Evolutionary conservation across 2,888 invertebrate species (phyloP).

Genomic region (Metalampra italica): DNA sequence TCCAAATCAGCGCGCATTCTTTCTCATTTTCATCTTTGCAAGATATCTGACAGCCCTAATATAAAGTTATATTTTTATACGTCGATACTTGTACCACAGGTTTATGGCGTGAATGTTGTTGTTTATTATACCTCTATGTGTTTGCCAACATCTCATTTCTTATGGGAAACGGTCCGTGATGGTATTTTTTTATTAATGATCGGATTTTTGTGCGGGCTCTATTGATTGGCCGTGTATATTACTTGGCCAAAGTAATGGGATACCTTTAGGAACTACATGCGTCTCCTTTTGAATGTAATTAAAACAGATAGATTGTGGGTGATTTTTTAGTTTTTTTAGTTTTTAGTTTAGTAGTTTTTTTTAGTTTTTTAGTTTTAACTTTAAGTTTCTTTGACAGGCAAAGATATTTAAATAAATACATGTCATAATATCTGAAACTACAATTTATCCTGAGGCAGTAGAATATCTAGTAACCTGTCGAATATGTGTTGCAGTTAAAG

Average conservation of each 20-base stretch:
- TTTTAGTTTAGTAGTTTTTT: too few species aligned
- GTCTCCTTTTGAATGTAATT: conserved; percentile 4
- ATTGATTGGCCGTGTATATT: conserved; percentile 30
- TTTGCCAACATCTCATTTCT: conserved; percentile 25
- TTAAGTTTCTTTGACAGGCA: too few species aligned
- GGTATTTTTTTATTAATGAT: conserved; percentile 28
- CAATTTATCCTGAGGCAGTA: too few species aligned
- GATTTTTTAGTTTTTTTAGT: neutral
- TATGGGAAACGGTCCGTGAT: conserved; percentile 26
- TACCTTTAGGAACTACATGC: conserved; percentile 8
- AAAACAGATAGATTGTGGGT: neutral
- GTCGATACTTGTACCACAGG: conserved; percentile 5
- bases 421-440: too few species aligned
- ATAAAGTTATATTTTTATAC: conserved; percentile 12
- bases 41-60: neutral
- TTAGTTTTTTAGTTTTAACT: too few species aligned
- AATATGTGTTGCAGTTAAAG: too few species aligned
- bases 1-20: neutral
- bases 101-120: conserved; percentile 38
- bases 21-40: neutral
- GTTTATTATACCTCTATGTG: conserved; percentile 21
- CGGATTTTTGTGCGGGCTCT: conserved; percentile 17
- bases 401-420: too few species aligned
- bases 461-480: too few species aligned
- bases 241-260: conserved; percentile 15